Evolutionary conservation across 2,888 invertebrate species (phyloP).

Genomic region (Iphiclides podalirius): DNA sequence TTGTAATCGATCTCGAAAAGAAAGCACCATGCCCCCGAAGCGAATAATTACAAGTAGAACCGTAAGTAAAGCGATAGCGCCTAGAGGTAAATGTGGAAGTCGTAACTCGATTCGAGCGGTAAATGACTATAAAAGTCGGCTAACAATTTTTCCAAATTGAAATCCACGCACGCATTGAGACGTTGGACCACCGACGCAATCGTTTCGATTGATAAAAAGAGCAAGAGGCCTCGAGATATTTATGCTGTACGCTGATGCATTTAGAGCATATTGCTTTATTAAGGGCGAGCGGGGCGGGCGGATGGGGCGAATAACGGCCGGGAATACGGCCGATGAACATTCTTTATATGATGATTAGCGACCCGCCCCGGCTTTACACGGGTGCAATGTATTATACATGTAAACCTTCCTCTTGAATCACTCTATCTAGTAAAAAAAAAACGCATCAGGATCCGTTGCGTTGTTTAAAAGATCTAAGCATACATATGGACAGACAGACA

Average conservation of each 20-base stretch:
- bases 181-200: constrained; percentile 70
- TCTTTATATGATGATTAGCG: no score
- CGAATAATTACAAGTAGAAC: constrained; percentile 37
- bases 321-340: constrained; percentile 62
- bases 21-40: constrained; percentile 22
- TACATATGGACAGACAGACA: no score
- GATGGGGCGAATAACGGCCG: no score
- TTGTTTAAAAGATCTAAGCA: no score
- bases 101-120: constrained; percentile 47
- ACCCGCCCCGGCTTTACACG: no score
- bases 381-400: no score
- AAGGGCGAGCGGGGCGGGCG: constrained; percentile 69
- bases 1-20: constrained; percentile 4
- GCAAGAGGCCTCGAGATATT: constrained; percentile 61
- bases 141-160: constrained; percentile 69
- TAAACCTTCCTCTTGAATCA: no score
- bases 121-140: constrained; percentile 52
- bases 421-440: no score
- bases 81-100: constrained; percentile 60
- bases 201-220: constrained; percentile 73
- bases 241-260: constrained; percentile 77
- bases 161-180: constrained; percentile 54
- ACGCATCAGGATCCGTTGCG: no score
- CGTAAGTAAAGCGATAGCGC: constrained; percentile 35
- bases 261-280: constrained; percentile 78